These are phyloP conservation scores for Alectoris magna DNA, from an alignment of 2,797 vertebrate genomes.

Conservation along the genomic window DNA sequence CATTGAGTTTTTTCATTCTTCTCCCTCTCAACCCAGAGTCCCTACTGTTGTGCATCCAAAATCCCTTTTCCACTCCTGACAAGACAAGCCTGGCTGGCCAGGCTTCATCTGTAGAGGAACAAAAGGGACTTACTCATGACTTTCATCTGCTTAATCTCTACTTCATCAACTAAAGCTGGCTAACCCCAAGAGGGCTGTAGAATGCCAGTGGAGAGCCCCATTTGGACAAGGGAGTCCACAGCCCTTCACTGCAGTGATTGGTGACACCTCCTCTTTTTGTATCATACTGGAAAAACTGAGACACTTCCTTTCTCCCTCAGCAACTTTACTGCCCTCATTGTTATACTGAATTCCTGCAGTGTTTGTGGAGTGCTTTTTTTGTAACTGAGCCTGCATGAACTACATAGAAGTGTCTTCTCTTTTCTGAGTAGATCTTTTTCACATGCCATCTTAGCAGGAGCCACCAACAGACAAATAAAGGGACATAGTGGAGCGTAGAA, in stretches of 20 bases:
- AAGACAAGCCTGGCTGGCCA: neutral
- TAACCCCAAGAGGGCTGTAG: neutral
- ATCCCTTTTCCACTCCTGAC: neutral
- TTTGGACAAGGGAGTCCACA: fast-evolving
- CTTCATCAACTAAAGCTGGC: neutral
- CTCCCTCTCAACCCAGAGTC: neutral
- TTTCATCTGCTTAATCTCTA: neutral
- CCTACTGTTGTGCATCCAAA: neutral
- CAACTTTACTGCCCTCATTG: neutral
- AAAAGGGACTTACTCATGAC: neutral
- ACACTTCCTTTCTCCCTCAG: neutral
- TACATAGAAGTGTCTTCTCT: neutral
- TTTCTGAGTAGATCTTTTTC: neutral
- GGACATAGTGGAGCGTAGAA: neutral
- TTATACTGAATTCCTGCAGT: neutral
- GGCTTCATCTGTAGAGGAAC: fast-evolving
- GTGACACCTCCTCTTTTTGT: neutral
- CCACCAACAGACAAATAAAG: neutral
- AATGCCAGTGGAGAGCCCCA: neutral
- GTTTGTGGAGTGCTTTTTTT: neutral
- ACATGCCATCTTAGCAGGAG: neutral
- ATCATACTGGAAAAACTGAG: neutral
- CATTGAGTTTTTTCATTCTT: neutral
- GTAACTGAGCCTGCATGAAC: neutral
- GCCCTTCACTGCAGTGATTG: neutral